Conservation (phyloP, 1,140 invertebrate species). For the Drosophila varians region DNA sequence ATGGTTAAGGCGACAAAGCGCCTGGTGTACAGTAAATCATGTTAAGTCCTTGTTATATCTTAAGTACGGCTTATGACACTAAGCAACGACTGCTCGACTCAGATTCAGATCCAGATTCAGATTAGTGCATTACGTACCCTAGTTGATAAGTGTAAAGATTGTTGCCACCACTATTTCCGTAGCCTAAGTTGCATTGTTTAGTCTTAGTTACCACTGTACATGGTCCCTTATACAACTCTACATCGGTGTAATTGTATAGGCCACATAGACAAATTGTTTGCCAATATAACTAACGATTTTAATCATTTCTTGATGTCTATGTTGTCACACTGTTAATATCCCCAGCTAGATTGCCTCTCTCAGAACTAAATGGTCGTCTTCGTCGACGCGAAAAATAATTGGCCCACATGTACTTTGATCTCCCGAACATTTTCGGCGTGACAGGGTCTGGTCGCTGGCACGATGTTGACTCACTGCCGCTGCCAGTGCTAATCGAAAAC, state of each 20-base stretch:
- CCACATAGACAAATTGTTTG: conserved; percentile 70
- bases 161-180: conserved; percentile 49
- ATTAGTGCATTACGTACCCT: conserved; percentile 50
- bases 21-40: conserved; percentile 62
- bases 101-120: conserved; percentile 29
- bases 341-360: not conserved
- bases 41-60: conserved; percentile 67
- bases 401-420: conserved; percentile 67
- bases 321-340: not conserved
- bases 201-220: conserved; percentile 56
- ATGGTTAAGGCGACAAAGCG: conserved; percentile 53
- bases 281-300: conserved; percentile 64
- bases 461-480: conserved; percentile 43
- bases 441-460: conserved; percentile 23
- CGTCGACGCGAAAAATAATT: conserved; percentile 51
- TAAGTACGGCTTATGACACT: conserved; percentile 58
- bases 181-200: conserved; percentile 61
- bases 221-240: conserved; percentile 57
- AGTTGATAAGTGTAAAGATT: conserved; percentile 69
- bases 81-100: conserved; percentile 61
- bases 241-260: conserved; percentile 37
- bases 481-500: conserved; percentile 40
- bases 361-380: conserved; percentile 23
- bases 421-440: conserved; percentile 38
- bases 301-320: conserved; percentile 8